A percentile compares a stretch with the other conserved stretches of the same genome.
Conservation (phyloP, 2,888 invertebrate genomes). For the Brachyptera putata region DNA sequence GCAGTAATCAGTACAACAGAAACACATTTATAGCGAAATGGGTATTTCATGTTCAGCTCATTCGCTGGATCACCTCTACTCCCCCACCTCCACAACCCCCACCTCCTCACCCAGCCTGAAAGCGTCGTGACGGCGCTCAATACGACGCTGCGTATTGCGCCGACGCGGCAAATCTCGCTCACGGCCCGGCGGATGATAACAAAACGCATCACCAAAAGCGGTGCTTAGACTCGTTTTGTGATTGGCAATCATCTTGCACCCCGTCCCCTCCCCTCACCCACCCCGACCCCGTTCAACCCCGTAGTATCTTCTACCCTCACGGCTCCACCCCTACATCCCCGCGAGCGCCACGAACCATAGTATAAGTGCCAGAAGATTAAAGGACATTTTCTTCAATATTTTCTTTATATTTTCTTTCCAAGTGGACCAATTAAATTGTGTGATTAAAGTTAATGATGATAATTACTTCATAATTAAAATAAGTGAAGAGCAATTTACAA, state of each 20-base stretch:
- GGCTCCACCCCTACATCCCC: not conserved
- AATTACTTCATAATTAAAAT: too few species aligned
- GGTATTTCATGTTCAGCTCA: slow-evolving; percentile 35
- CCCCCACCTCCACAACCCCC: not conserved
- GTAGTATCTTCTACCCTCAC: too few species aligned
- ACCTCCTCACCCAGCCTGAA: slow-evolving; percentile 1
- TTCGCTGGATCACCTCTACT: not conserved
- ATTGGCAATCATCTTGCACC: slow-evolving; percentile 32
- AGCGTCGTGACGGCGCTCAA: slow-evolving; percentile 23
- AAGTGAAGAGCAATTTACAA: too few species aligned
- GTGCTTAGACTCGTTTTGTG: slow-evolving; percentile 25
- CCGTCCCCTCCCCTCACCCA: slow-evolving; percentile 20
- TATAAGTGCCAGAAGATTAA: not conserved
- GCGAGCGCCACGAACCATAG: too few species aligned
- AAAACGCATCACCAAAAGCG: slow-evolving; percentile 29
- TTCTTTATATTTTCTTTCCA: too few species aligned
- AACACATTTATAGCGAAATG: slow-evolving; percentile 36
- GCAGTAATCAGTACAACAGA: slow-evolving; percentile 35
- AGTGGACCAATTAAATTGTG: too few species aligned
- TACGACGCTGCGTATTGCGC: slow-evolving; percentile 20
- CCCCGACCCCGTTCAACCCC: slow-evolving; percentile 9
- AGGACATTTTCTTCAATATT: too few species aligned
- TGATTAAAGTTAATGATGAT: too few species aligned
- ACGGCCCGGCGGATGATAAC: slow-evolving; percentile 16
- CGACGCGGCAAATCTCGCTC: slow-evolving; percentile 15